A percentile compares a stretch with the other conserved stretches of the same genome.
Conservation (phyloP, 2,113 vertebrate species). For the Lamprotornis superbus region DNA sequence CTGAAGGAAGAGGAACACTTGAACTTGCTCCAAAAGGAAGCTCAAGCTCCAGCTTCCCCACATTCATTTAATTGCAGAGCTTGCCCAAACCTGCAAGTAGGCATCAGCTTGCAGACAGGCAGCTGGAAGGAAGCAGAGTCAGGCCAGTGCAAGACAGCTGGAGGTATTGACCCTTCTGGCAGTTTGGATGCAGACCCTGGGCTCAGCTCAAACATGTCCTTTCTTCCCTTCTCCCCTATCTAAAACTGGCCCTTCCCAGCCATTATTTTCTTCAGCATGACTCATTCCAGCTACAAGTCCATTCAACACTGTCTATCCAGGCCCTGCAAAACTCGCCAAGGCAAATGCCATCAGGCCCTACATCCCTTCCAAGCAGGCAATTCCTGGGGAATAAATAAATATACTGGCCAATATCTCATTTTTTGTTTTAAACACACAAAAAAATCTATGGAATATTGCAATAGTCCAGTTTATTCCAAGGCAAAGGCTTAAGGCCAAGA, state of each 20-base stretch:
- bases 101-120: neutral
- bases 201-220: conserved; percentile 24
- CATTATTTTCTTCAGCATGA: neutral
- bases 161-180: conserved; percentile 32
- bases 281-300: neutral
- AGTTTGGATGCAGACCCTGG: conserved; percentile 16
- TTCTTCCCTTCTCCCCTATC: neutral
- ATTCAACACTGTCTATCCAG: neutral
- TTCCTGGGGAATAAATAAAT: neutral
- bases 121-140: conserved; percentile 1
- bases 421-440: neutral
- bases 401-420: neutral
- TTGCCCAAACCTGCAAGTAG: conserved; percentile 47
- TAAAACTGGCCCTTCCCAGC: neutral
- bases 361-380: neutral
- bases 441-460: neutral
- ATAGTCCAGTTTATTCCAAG: neutral
- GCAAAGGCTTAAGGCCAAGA: neutral
- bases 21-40: conserved; percentile 45
- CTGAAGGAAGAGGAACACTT: conserved; percentile 25
- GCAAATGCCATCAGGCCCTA: neutral
- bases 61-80: neutral
- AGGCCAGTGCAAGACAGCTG: conserved; percentile 24
- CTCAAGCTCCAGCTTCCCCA: conserved; percentile 17
- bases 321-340: neutral